These are phyloP conservation scores for Bos javanicus DNA, from an alignment of 2,113 vertebrate genomes.

Conservation along the genomic window DNA sequence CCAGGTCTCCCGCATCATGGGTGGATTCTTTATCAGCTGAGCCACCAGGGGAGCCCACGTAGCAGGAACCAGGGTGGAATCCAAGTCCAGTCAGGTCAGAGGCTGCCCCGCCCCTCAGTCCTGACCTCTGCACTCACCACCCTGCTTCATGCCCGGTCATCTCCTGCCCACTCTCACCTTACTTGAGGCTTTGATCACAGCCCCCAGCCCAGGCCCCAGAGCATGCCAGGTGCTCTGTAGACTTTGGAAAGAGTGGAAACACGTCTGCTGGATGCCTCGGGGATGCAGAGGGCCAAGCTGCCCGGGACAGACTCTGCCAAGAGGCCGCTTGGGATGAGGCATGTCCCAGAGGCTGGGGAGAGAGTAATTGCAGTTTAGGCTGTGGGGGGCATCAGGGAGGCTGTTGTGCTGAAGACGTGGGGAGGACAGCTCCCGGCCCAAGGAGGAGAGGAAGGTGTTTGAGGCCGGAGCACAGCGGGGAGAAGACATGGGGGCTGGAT, in stretches of 20 bases:
- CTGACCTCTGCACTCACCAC: neutral
- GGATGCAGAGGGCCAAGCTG: neutral
- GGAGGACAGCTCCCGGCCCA: neutral
- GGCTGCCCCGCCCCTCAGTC: neutral
- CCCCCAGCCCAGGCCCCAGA: neutral
- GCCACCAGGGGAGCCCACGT: neutral
- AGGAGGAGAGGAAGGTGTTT: neutral
- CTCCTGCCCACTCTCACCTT: neutral
- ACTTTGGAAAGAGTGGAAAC: neutral
- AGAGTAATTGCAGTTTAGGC: neutral
- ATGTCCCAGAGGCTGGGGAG: neutral
- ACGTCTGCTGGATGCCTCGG: neutral
- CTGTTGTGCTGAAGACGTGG: neutral
- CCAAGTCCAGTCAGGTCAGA: neutral
- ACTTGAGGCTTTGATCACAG: neutral
- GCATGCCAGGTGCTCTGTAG: neutral
- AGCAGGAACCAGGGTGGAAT: neutral
- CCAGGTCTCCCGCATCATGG: neutral
- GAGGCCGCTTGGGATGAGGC: neutral
- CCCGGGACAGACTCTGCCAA: neutral
- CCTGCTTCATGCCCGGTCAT: accelerated
- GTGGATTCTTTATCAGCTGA: neutral
- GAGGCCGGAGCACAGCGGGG: neutral
- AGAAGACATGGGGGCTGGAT: neutral
- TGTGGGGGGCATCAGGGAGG: neutral